Base-by-base conservation (phyloP, 2,113 vertebrate genomes). In the Passer montanus region DNA sequence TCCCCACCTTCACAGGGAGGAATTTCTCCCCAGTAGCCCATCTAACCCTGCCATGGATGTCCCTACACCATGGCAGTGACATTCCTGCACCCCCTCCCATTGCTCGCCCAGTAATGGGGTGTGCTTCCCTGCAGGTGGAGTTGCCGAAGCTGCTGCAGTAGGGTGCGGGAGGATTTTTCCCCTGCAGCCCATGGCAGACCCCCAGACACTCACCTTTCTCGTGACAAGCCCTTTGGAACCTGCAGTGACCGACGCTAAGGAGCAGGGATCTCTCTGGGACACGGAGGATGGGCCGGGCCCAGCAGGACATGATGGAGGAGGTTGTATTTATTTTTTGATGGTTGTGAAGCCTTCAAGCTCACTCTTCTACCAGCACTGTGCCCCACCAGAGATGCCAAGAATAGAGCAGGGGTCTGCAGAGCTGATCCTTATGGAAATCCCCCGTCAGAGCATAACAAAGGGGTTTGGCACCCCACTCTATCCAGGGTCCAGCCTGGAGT, bases 61-160 rank as follows among this genome's bases (percentile, higher is more conserved):
- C 62, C 67, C 46, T 7, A 9, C 24, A 64, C 17, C 10, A 31
- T 4, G 11, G 28, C 33, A 53, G 2, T 10, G 10, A 53, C 7
- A 1, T 26, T 31, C 35, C 62, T 31, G 20, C 23, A 13, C 1
- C 31, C 11, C 7, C 46, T 66, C 4, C 10, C 50, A 3, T 5
- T 5, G 11, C 35, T n/a, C 17, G 56, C 68, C 63, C 50, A 12
- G 22, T 85, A 75, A 87, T 53, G 4, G 59, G 21, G 20, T 56
- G 55, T 94, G 90, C 68, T 88, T 77, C 85, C 75, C n/a, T 43
- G 39, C 97, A 99, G 99, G 99, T 99, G 95, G 98, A 98, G 31
- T 96, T 99, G 63, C 99, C 99, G 75, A 99, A 99, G 95, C 98
- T 99, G 97, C 97, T 99, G 97, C 98, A 98, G 93, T 99, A 97